phyloP scores from a whole-genome alignment of 2,888 invertebrate species.

The Phengaris arion region DNA sequence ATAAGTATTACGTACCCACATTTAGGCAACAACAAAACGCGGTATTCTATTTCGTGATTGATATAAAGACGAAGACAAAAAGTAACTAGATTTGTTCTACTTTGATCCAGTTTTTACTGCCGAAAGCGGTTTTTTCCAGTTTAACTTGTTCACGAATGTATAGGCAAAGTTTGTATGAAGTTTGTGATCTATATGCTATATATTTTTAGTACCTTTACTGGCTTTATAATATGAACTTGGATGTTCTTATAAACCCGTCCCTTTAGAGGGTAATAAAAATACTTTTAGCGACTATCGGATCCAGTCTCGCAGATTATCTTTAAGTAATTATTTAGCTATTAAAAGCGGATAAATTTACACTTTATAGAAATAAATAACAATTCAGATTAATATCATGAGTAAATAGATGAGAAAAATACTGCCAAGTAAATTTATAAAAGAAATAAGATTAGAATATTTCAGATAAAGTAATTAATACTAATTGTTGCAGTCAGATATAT shows the following conservation, averaged over 20 bases:
- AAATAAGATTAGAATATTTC: too few relatives aligned
- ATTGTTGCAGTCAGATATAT: too few relatives aligned
- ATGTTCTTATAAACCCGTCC: conserved; percentile 5
- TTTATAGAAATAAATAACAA: background rate
- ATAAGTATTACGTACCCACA: too few relatives aligned
- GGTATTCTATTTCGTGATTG: too few relatives aligned
- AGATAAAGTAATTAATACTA: too few relatives aligned
- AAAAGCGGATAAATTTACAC: background rate
- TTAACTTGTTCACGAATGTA: too few relatives aligned
- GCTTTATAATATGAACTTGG: conserved; percentile 11
- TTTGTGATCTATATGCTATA: background rate
- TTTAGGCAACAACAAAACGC: too few relatives aligned
- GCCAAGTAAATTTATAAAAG: too few relatives aligned
- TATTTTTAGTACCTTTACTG: background rate
- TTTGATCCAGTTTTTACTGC: background rate
- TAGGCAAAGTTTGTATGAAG: background rate
- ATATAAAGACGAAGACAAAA: too few relatives aligned
- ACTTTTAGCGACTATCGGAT: conserved; percentile 23
- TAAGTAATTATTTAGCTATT: conserved; percentile 4
- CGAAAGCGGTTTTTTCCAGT: background rate
- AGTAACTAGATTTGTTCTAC: too few relatives aligned
- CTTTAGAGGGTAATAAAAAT: conserved; percentile 20
- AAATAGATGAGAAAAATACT: background rate
- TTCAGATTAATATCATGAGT: background rate
- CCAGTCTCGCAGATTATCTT: background rate